Evolutionary conservation across 1,140 invertebrate genomes (phyloP).

Genomic region (Eriocheir sinensis): DNA sequence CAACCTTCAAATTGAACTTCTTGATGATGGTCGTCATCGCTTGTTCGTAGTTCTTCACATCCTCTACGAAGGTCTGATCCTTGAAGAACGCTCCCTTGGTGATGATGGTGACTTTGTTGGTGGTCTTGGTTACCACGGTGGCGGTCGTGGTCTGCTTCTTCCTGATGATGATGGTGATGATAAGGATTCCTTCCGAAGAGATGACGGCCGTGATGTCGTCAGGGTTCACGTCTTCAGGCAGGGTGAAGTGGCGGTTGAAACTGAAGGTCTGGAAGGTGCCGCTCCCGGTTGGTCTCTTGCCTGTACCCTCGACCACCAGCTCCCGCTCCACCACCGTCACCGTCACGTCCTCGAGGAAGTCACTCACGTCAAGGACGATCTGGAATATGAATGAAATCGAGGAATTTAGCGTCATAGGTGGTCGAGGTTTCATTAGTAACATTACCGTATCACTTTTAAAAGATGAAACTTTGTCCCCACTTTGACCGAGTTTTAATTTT

Average conservation of each 20-base stretch:
- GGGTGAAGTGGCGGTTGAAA: conserved; percentile 30
- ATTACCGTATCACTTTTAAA: too few species aligned
- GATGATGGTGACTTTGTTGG: conserved; percentile 37
- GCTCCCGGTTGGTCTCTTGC: conserved; percentile 42
- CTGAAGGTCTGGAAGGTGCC: not conserved
- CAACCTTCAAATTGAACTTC: not conserved
- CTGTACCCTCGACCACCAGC: conserved; percentile 48
- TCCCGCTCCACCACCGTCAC: conserved; percentile 50
- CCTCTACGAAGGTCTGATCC: not conserved
- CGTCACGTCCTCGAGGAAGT: conserved; percentile 44
- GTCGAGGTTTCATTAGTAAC: too few species aligned
- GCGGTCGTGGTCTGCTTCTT: not conserved
- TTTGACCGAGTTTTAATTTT: too few species aligned
- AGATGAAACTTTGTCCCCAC: too few species aligned
- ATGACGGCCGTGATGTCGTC: conserved; percentile 34
- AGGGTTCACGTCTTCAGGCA: conserved; percentile 9
- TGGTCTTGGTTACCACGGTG: not conserved
- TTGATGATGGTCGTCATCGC: not conserved
- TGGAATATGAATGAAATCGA: not conserved
- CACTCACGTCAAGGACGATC: conserved; percentile 54
- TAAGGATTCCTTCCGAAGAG: conserved; percentile 39
- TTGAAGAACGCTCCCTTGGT: not conserved
- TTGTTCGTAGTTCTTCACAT: not conserved
- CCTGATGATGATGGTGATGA: conserved; percentile 12
- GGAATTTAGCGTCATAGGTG: too few species aligned